Percentiles rank a stretch among this genome's conserved stretches.
These are phyloP conservation scores for Pachymerium ferrugineum DNA, from an alignment of 2,888 invertebrate species.

Conservation along the genomic window DNA sequence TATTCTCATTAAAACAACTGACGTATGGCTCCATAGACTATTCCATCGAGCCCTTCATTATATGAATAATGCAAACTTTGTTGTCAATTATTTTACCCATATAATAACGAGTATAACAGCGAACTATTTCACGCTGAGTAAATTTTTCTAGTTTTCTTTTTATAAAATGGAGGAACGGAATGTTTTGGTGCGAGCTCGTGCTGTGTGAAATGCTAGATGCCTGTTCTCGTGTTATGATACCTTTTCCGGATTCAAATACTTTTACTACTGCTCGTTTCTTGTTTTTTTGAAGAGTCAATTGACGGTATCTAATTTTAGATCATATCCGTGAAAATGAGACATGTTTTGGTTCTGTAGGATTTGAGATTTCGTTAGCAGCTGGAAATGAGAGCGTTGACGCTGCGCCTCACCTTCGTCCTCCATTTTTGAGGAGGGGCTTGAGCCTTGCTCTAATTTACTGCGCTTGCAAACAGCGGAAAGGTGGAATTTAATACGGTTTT, in stretches of 20 bases:
- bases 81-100: background rate
- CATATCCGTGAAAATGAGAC: background rate
- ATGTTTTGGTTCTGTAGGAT: background rate
- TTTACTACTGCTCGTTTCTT: background rate
- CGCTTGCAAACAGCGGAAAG: background rate
- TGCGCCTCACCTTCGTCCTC: background rate
- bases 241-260: background rate
- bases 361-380: background rate
- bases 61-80: background rate
- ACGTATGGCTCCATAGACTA: background rate
- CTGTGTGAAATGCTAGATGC: background rate
- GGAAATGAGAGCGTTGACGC: background rate
- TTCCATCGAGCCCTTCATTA: background rate
- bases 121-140: background rate
- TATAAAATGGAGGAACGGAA: no score
- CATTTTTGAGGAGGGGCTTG: slow-evolving; percentile 27
- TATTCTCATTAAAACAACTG: slow-evolving; percentile 1
- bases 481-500: slow-evolving; percentile 1
- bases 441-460: slow-evolving; percentile 24
- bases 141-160: background rate
- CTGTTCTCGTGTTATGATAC: background rate
- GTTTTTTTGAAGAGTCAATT: background rate
- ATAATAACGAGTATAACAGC: background rate
- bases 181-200: background rate
- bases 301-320: background rate